Evolutionary conservation across 2,888 invertebrate species (phyloP), one percentile per base, ranked within the genome.

Genomic region (Chalcis sispes): DNA sequence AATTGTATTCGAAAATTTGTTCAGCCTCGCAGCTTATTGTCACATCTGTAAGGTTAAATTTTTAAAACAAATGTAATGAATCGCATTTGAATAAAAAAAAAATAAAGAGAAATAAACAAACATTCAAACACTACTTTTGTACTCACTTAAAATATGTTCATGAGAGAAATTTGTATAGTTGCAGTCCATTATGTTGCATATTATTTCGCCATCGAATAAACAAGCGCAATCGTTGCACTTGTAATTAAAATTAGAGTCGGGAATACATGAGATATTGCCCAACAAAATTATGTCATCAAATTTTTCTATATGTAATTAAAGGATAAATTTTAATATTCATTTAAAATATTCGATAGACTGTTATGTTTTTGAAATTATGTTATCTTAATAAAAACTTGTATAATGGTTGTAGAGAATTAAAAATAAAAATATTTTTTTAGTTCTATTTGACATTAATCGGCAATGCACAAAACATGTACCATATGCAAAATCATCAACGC

Each of bases 1-100:
- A 91, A 50, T 88, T 89, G 0, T 87, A 87, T 75, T 89, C 89
- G 86, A 90, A 91, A 77, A 89, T 89, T 78, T 90, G 89, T 1
- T 90, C 90, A 0, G 91, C 89, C 15, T 50, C 42, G 32, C 74
- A 74, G n/a, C 13, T 67, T 29, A 59, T 48, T 2, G 70, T 50
- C 0, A 71, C 32, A 20, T 77, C 73, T 62, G 15, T 15, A 48
- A 64, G 10, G n/a, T 46, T 20, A 42, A 56, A 20, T 10, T 32
- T 32, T 1, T 29, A n/a, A 58, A n/a, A 58, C 25, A 54, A 27
- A 27, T 8, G n/a, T 58, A 15, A 13, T 58, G 3, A 3, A 36
- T 8, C 5, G 10, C 15, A 36, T 36, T 20, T 36, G 36, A 20
- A 18, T 20, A 23, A 13, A 54, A 25, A 3, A 61, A 61, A 13